phyloP scores from a whole-genome alignment of 2,888 invertebrate species.

The Cephus pulcher region DNA sequence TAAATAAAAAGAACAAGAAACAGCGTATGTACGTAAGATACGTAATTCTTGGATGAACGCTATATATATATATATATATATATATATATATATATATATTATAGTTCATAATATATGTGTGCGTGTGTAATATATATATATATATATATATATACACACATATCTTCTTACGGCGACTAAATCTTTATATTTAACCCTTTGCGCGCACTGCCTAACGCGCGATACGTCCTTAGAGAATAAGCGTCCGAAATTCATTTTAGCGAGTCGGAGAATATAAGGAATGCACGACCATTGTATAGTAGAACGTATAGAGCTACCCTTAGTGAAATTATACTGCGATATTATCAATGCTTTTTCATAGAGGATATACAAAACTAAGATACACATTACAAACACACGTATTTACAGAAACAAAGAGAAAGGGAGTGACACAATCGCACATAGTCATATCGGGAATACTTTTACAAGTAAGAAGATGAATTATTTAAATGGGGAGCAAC shows the following conservation, averaged over 20 bases:
- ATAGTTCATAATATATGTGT: background rate
- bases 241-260: background rate
- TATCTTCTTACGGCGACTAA: conserved; percentile 18
- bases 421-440: background rate
- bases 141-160: background rate
- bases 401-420: background rate
- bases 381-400: background rate
- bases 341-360: background rate
- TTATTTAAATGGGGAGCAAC: background rate
- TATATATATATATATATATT: background rate
- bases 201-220: background rate
- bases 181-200: conserved; percentile 36
- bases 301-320: background rate
- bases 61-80: background rate
- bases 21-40: background rate
- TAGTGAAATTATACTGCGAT: background rate
- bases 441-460: background rate
- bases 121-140: too few species aligned
- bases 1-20: background rate
- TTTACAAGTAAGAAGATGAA: background rate
- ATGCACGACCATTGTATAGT: background rate
- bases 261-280: background rate
- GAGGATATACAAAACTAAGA: background rate
- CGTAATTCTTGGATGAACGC: background rate
- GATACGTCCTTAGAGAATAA: background rate